Evolutionary conservation across 2,888 invertebrate species (phyloP).

Genomic region (Drosophila kanekoi): DNA sequence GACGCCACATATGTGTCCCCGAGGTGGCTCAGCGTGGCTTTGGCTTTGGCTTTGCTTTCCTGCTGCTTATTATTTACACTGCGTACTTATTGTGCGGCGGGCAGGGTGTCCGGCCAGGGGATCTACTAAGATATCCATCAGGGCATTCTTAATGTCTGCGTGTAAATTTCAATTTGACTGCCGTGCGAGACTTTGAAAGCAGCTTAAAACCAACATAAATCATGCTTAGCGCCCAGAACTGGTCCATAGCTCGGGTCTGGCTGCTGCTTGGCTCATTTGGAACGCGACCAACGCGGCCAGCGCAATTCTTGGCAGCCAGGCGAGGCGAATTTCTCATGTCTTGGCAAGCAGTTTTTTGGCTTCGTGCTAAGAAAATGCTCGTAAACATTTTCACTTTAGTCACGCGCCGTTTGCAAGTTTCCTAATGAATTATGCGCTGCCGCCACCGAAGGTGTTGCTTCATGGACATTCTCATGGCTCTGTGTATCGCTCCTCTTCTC

Average conservation of each 20-base stretch:
- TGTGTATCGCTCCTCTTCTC: background rate
- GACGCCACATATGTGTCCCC: conserved; percentile 49
- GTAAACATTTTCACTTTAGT: conserved; percentile 76
- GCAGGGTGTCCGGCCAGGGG: conserved; percentile 20
- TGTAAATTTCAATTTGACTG: conserved; percentile 78
- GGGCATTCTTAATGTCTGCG: conserved; percentile 49
- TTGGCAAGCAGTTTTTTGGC: conserved; percentile 69
- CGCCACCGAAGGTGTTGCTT: conserved; percentile 56
- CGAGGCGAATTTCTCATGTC: conserved; percentile 24
- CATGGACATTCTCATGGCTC: conserved; percentile 11
- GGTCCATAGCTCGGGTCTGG: conserved; percentile 18
- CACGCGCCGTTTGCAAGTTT: conserved; percentile 74
- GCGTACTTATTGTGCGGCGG: conserved; percentile 36
- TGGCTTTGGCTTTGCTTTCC: conserved; percentile 41
- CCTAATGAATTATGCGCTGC: conserved; percentile 72
- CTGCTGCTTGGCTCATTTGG: conserved; percentile 33
- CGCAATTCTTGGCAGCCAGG: conserved; percentile 55
- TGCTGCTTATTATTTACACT: conserved; percentile 53
- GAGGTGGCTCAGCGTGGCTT: conserved; percentile 37
- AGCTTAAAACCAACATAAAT: conserved; percentile 76
- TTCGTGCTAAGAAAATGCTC: conserved; percentile 61
- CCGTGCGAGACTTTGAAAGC: conserved; percentile 63
- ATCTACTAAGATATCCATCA: conserved; percentile 42
- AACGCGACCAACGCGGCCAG: conserved; percentile 32
- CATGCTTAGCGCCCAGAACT: conserved; percentile 68